Evolutionary conservation across 2,888 invertebrate species (phyloP), one percentile per base, ranked within the genome.

Genomic region (Choristoneura rosaceana): DNA sequence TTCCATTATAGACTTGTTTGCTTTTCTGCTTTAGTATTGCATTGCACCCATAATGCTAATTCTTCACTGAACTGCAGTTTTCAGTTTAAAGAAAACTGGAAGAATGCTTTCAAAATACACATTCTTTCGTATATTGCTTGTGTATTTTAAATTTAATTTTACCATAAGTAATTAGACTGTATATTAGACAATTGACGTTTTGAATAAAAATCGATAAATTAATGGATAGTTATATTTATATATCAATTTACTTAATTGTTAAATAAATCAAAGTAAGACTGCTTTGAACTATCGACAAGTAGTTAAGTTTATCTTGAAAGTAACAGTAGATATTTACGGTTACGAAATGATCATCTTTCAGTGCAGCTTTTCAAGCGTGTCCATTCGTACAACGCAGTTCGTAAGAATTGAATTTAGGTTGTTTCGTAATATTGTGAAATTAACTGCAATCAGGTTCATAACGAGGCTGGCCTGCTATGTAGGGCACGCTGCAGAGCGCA

Each of bases 401-500:
- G 12, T 60, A 58, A 68, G 55, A 67, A 75, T 77, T 55, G 45
- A 43, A 68, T 38, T 45, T 14, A 17, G 33, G 55, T 52, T 55
- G 45, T 71, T 67, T 69, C 69, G 62, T 66, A 74, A 73, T 52
- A 43, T 79, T 81, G 78, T 79, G 81, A 78, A 80, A 81, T 79
- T 77, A 75, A 76, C 78, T 82, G 80, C 81, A 81, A 69, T 73
- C 73, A 69, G 68, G 64, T 69, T 73, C 59, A 64, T 68, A 73
- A 63, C 59, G 64, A 59, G 79, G 80, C 77, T 78, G 74, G 75
- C 68, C 77, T 67, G 75, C 74, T 82, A 85, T 82, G 76, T 86
- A 81, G 86, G 86, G 71, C 84, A 84, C 81, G 81, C 74, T 84
- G 84, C 84, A 83, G 76, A 79, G 79, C 74, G 79, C 75, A 77